Base-by-base conservation (phyloP, 2,888 invertebrate genomes). In the Drosophila recens region DNA sequence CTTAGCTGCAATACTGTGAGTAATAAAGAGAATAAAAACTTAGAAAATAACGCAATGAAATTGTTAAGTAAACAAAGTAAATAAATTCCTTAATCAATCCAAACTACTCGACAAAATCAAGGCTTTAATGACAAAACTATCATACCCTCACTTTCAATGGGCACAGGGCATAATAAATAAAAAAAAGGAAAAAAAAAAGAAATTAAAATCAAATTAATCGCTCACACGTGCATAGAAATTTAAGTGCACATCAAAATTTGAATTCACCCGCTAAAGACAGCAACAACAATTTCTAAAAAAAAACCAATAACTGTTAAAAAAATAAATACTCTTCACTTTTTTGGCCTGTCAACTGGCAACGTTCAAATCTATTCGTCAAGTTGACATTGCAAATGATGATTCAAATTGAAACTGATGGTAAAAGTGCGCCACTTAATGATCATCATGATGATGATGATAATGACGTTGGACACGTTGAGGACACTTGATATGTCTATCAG, bases 401-500 rank as follows among this genome's bases (percentile, higher is more conserved):
- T 72, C 15, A 57, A 63, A 48, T 46, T 65, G 53, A 71, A 59
- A 43, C 46, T 66, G 59, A 15, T 65, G 64, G 72, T 61, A 78
- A 76, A 68, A 78, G 67, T 72, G 72, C 27, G 46, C 63, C 43
- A 53, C 8, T 43, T 58, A 45, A 57, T 45, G 48, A 61, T 64
- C 51, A 62, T 53, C 45, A 63, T 40, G 27, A 58, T 13, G 33
- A 68, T 46, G 52, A 42, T 40, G 67, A 42, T 52, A 43, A 69
- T 54, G 64, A 59, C 56, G 59, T 56, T 56, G 59, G 57, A 30
- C 30, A 30, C 2, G 58, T 79, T 45, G 75, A 75, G 72, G 72
- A 82, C 72, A 88, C 82, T 83, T 85, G 86, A 88, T 82, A 77
- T 75, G 83, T 83, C 88, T 66, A 85, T 85, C 76, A 74, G 67